phyloP scores from a whole-genome alignment of 2,797 vertebrate genomes.

The Sebastes miniatus region DNA sequence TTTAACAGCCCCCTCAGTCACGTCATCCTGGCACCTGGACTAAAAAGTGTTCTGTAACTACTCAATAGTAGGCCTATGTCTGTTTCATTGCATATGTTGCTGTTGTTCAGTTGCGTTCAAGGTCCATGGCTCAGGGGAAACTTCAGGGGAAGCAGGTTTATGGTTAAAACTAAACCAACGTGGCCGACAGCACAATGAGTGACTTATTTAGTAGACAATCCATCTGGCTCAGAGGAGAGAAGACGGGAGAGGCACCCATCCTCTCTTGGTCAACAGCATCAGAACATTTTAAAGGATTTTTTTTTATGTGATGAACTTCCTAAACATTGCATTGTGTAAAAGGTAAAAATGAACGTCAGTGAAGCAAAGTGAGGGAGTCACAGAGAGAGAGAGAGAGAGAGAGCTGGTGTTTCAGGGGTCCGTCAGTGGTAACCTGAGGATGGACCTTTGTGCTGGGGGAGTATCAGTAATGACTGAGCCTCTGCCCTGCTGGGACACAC shows the following conservation, averaged over 20 bases:
- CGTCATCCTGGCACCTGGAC: not conserved
- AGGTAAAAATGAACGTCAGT: not conserved
- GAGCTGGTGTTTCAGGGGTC: constrained; percentile 39
- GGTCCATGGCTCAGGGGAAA: not conserved
- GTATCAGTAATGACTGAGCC: constrained; percentile 79
- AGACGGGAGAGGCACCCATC: not conserved
- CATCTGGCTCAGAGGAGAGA: constrained; percentile 15
- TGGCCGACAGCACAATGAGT: not conserved
- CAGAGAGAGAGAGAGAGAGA: constrained; percentile 4
- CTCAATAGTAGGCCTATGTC: not conserved
- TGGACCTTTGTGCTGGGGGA: constrained; percentile 72
- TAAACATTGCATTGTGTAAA: not conserved
- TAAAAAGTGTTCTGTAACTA: not conserved
- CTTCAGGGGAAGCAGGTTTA: not conserved
- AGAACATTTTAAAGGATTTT: not conserved
- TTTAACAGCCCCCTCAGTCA: no score
- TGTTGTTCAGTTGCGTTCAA: fast-evolving
- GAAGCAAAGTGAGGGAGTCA: constrained; percentile 3
- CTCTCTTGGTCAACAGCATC: not conserved
- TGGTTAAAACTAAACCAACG: not conserved
- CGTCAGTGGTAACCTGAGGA: constrained; percentile 76
- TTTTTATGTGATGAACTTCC: not conserved
- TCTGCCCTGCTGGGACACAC: constrained; percentile 50
- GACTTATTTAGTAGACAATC: constrained; percentile 21
- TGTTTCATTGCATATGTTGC: not conserved